phyloP scores from a whole-genome alignment of 1,140 invertebrate genomes.

The Steinernema khuongi region DNA sequence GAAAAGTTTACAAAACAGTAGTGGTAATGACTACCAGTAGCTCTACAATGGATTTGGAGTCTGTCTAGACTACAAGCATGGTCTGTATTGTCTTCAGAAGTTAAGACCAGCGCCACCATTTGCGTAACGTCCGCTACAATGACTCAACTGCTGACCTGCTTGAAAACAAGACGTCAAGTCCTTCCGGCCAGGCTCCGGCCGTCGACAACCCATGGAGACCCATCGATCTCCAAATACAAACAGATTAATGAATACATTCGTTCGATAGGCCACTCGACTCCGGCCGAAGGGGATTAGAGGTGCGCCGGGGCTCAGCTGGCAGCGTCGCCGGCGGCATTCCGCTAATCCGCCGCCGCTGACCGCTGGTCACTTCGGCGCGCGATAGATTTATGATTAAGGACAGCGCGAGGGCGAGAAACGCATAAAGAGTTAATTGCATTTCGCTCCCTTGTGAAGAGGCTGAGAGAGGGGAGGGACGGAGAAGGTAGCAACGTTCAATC shows the following conservation, averaged over 20 bases:
- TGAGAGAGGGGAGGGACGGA: not conserved
- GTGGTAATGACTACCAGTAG: no score
- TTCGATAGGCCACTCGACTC: not conserved
- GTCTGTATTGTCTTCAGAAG: no score
- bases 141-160: no score
- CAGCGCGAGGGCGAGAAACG: not conserved
- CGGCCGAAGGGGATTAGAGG: not conserved
- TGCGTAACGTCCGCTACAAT: no score
- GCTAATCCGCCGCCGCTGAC: constrained; percentile 1
- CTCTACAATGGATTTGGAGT: no score
- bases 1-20: no score
- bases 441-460: not conserved
- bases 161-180: not conserved
- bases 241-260: not conserved
- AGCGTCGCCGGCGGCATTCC: not conserved
- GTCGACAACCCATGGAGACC: not conserved
- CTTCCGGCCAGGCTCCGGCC: not conserved
- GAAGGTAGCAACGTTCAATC: not conserved
- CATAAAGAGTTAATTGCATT: constrained; percentile 15
- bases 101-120: no score
- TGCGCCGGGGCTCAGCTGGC: not conserved
- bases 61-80: no score
- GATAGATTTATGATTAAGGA: constrained; percentile 11
- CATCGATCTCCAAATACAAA: not conserved
- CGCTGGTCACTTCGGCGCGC: constrained; percentile 1